Evolutionary conservation across 2,888 invertebrate species (phyloP), one percentile per base, ranked within the genome.

Genomic region (Cephus nigrinus): DNA sequence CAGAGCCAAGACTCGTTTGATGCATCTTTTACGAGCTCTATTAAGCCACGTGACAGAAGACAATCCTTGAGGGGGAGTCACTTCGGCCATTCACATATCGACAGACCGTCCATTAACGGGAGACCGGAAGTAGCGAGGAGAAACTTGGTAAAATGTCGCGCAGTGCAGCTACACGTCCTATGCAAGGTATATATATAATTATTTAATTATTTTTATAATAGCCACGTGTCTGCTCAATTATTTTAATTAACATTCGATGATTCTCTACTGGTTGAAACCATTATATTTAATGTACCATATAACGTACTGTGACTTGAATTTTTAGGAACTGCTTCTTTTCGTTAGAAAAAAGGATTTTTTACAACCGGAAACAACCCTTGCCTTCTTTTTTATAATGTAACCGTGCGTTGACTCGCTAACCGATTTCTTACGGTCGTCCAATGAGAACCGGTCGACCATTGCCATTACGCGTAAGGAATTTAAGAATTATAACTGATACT

Each of bases 121-220:
- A 69, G 68, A 40, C 82, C 83, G 85, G 36, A 69, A 31, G 33
- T 4, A 34, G 40, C 55, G 12, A 32, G 30, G 35, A 15, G 35
- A 73, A 12, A 82, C 79, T 81, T 80, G 78, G 82, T 86, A 91
- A 84, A 83, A 91, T 91, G 91, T 90, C 91, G 80, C 91, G 90
- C 85, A 91, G 88, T 84, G 89, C 91, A 80, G 88, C 89, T 83
- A 90, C 91, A 78, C 88, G 88, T 82, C 91, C 91, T 75, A 88
- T 88, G 85, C 88, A 89, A 88, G 91, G 91, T 91, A 80, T 88
- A 88, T 82, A 31, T 36, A 73, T 75, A 69, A 15, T 68, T 32
- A 75, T 71, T 35, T 71, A 23, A 12, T 73, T 34, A 23, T 75
- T 75, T 55, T 69, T 32, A 73, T 35, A 73, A 31, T n/a, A 72